Evolutionary conservation across 2,113 vertebrate species (phyloP).

Genomic region (pig (Sus scrofa)): T2T-Sscrofa CM000812.6:57530001-57530500

Average conservation of each 20-base stretch:
- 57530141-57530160: background rate
- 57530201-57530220: background rate
- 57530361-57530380: constrained; percentile 79
- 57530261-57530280: constrained; percentile 51
- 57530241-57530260: background rate
- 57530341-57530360: constrained; percentile 81
- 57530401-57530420: constrained; percentile 76
- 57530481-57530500: background rate
- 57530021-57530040: background rate
- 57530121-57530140: background rate
- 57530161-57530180: background rate
- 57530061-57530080: background rate
- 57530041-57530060: background rate
- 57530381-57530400: constrained; percentile 67
- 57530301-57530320: constrained; percentile 75
- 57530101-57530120: constrained; percentile 5
- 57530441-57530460: constrained; percentile 67
- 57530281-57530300: constrained; percentile 59
- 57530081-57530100: background rate
- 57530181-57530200: background rate
- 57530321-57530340: constrained; percentile 80
- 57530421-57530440: constrained; percentile 68
- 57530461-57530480: constrained; percentile 36
- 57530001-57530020: constrained; percentile 17
- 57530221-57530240: background rate